Base-by-base conservation (phyloP, 2,888 invertebrate genomes). In the Helleia helle region DNA sequence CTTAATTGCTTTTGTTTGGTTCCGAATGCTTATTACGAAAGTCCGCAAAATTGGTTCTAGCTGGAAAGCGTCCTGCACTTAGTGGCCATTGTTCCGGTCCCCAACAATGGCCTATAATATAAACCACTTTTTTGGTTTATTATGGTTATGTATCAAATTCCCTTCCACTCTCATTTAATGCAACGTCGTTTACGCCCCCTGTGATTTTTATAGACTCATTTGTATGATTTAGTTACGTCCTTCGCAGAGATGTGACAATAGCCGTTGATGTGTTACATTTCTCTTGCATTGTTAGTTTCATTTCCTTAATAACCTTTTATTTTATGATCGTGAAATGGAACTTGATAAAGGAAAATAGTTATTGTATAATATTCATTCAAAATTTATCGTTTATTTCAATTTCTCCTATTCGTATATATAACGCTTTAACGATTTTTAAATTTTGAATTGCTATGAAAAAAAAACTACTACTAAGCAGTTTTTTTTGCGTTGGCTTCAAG, bases 1-100 rank as follows among this genome's bases (percentile, higher is more conserved):
- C 55, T 72, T 67, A 71, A 70, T 71, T 65, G 68, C 72, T 71
- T 74, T 77, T 79, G 79, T 81, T 71, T 74, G 72, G 56, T 52
- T 63, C 58, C 65, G 71, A 72, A 70, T 69, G 72, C 71, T 75
- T 77, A 75, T 72, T 73, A 74, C 69, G 65, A 61, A 67, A 65
- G 62, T 70, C 68, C 62, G 70, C 71, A 60, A 71, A 71, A 72
- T 72, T 74, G 65, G 65, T 63, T 68, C 60, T 63, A 63, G 61
- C 56, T 61, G 67, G 64, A 69, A 71, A 69, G 69, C 62, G 66
- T 74, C 73, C 75, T 72, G 71, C 66, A 76, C 72, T 75, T n/a
- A n/a, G n/a, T n/a, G 76, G 73, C 70, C 54, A 76, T 79, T 79
- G 76, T 79, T 61, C 64, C 55, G 56, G 58, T 58, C 54, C 56